Percentiles rank a stretch among this genome's conserved stretches.
Evolutionary conservation across 1,140 invertebrate species (phyloP).

Genomic region (Anoplophora glabripennis): DNA sequence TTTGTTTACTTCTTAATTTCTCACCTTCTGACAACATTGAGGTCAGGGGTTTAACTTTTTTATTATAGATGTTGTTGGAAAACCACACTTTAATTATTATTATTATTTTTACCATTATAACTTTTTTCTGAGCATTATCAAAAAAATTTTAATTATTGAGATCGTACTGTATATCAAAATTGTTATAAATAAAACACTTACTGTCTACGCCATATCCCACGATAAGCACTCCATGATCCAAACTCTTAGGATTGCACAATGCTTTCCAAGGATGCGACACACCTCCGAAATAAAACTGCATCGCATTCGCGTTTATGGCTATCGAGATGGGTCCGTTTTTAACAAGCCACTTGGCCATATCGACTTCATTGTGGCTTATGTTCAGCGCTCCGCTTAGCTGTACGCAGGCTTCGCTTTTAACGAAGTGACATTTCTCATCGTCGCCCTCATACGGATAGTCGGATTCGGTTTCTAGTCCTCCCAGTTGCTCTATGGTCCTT

Average conservation of each 20-base stretch:
- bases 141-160: neutral
- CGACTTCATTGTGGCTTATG: slow-evolving; percentile 84
- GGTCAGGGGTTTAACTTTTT: no score
- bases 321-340: slow-evolving; percentile 95
- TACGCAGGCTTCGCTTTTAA: slow-evolving; percentile 65
- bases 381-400: slow-evolving; percentile 82
- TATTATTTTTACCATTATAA: no score
- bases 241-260: slow-evolving; percentile 74
- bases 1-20: no score
- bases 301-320: slow-evolving; percentile 95
- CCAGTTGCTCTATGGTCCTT: slow-evolving; percentile 78
- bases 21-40: no score
- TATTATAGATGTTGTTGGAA: no score
- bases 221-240: slow-evolving; percentile 92
- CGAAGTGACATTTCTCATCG: slow-evolving; percentile 79
- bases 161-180: neutral
- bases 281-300: slow-evolving; percentile 98
- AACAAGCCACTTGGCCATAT: slow-evolving; percentile 91
- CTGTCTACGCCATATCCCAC: slow-evolving; percentile 84
- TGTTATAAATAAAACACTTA: slow-evolving; percentile 49
- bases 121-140: no score
- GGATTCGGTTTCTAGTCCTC: slow-evolving; percentile 85
- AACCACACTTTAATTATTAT: no score
- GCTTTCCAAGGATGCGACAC: slow-evolving; percentile 92
- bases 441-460: slow-evolving; percentile 91